These are phyloP conservation scores for Haemorhous mexicanus DNA, from an alignment of 2,113 vertebrate genomes.

Conservation along the genomic window DNA sequence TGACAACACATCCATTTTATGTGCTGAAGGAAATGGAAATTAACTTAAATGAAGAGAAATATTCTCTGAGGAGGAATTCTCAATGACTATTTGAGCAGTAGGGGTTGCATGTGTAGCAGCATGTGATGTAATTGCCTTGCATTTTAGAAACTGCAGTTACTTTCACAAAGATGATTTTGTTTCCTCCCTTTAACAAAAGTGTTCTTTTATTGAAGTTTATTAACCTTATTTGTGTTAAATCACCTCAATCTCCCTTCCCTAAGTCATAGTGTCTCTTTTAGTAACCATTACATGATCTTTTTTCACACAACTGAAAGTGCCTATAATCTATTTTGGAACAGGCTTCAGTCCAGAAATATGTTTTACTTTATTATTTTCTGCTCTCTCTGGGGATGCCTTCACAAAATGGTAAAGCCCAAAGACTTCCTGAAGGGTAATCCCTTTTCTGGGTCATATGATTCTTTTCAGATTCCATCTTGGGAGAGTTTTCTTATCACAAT, in stretches of 20 bases:
- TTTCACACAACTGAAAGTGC: conserved; percentile 64
- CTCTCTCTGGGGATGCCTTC: conserved; percentile 66
- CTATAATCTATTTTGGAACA: conserved; percentile 58
- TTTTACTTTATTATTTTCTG: conserved; percentile 72
- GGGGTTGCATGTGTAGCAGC: neutral
- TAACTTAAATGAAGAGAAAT: conserved; percentile 36
- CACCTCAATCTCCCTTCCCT: conserved; percentile 15
- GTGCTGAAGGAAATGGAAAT: conserved; percentile 37
- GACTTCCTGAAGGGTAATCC: conserved; percentile 81
- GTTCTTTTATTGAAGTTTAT: conserved; percentile 56
- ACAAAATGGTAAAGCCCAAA: conserved; percentile 74
- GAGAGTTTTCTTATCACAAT: conserved; percentile 75
- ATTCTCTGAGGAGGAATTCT: neutral
- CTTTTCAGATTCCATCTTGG: conserved; percentile 79
- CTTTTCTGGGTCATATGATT: conserved; percentile 78
- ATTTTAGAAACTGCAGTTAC: conserved; percentile 31
- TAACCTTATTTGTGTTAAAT: conserved; percentile 38
- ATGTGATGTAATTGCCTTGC: neutral
- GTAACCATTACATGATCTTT: conserved; percentile 29
- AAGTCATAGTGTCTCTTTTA: conserved; percentile 28
- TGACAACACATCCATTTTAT: neutral
- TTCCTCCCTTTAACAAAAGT: neutral
- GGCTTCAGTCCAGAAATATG: conserved; percentile 64
- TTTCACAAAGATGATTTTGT: neutral
- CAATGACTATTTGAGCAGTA: neutral